Evolutionary conservation across 2,888 invertebrate species (phyloP).

Genomic region (Notodonta dromedarius): DNA sequence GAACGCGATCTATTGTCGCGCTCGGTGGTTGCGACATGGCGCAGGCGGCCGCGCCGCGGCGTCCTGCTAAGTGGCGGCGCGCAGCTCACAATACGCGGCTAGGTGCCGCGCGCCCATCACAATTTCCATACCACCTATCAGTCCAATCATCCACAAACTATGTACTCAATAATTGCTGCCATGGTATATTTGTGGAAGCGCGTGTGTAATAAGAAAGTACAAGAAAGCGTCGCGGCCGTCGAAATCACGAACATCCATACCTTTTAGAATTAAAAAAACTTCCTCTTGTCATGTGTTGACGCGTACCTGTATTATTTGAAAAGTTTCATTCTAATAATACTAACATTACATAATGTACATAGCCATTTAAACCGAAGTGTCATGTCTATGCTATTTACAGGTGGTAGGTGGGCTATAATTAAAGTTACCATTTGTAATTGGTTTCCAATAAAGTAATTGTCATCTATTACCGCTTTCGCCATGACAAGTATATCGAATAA

Average conservation of each 20-base stretch:
- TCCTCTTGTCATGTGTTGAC: no score
- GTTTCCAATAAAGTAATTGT: neutral
- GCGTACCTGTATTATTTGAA: no score
- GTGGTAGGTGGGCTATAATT: neutral
- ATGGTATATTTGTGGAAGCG: constrained; percentile 6
- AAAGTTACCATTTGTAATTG: neutral
- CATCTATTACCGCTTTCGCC: constrained; percentile 1
- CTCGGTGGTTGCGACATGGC: constrained; percentile 35
- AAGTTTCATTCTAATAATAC: neutral
- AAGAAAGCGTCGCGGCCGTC: constrained; percentile 10
- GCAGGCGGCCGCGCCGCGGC: neutral
- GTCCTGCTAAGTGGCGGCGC: constrained; percentile 19
- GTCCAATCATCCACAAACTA: constrained; percentile 5
- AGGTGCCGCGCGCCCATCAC: neutral
- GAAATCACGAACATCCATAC: no score
- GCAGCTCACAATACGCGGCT: constrained; percentile 11
- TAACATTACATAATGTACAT: neutral
- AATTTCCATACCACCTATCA: constrained; percentile 9
- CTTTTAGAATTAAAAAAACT: no score
- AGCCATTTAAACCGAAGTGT: no score
- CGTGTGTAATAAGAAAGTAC: constrained; percentile 30
- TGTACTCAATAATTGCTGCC: neutral
- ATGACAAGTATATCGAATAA: neutral
- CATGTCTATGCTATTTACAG: neutral
- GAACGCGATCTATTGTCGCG: constrained; percentile 36